A percentile compares a stretch with the other conserved stretches of the same genome.
Evolutionary conservation across 2,797 vertebrate species (phyloP).

Genomic region (Sebastes vulpes): DNA sequence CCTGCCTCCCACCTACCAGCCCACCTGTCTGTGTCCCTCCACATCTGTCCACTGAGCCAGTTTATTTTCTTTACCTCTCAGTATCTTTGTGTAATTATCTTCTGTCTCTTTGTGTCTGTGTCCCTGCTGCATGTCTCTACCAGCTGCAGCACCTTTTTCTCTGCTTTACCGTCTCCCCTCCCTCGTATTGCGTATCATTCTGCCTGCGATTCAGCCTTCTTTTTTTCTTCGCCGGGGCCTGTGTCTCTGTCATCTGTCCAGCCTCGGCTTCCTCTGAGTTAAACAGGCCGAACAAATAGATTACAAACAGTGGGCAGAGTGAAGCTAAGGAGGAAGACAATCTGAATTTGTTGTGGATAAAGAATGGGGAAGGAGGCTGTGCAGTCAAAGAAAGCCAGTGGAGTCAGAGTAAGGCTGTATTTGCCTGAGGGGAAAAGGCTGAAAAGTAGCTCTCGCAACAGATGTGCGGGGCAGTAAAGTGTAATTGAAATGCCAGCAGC

Average conservation of each 20-base stretch:
- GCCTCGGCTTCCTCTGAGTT: constrained; percentile 69
- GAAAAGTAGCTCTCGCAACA: constrained; percentile 87
- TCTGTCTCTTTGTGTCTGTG: constrained; percentile 9
- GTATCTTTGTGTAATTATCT: constrained; percentile 33
- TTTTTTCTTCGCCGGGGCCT: neutral
- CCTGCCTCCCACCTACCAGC: constrained; percentile 9
- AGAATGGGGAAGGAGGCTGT: constrained; percentile 73
- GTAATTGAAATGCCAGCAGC: constrained; percentile 93
- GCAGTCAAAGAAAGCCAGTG: constrained; percentile 77
- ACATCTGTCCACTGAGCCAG: constrained; percentile 31
- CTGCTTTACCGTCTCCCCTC: constrained; percentile 34
- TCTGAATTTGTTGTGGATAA: constrained; percentile 82
- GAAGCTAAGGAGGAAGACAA: constrained; percentile 83
- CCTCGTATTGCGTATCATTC: constrained; percentile 25
- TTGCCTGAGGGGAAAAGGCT: constrained; percentile 83
- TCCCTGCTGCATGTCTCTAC: constrained; percentile 2
- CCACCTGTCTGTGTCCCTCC: constrained; percentile 45
- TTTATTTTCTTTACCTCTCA: constrained; percentile 39
- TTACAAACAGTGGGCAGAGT: constrained; percentile 78
- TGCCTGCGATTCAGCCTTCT: constrained; percentile 30
- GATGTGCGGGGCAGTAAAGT: constrained; percentile 91
- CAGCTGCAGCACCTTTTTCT: constrained; percentile 3
- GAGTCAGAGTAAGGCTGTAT: constrained; percentile 81
- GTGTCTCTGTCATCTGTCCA: constrained; percentile 62
- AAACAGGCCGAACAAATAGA: constrained; percentile 82